These are phyloP conservation scores for Drosophila gunungcola DNA, from an alignment of 1,140 invertebrate species.

Conservation along the genomic window DNA sequence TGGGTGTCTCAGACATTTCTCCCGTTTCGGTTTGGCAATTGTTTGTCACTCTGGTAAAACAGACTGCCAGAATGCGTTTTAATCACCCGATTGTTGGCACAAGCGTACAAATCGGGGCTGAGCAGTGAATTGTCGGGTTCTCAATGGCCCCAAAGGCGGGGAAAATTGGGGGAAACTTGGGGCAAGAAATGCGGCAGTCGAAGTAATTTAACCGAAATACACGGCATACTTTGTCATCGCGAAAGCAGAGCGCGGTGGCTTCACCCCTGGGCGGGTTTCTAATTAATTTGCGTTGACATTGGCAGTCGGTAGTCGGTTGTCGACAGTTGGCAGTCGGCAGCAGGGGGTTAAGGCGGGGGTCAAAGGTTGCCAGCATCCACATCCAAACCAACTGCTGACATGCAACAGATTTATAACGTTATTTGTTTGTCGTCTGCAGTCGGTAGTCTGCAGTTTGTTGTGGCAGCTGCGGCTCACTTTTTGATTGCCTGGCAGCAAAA, in stretches of 20 bases:
- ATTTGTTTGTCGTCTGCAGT: slow-evolving; percentile 54
- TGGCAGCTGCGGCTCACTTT: slow-evolving; percentile 50
- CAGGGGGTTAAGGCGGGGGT: not conserved
- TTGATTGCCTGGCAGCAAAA: slow-evolving; percentile 39
- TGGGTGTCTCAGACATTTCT: not conserved
- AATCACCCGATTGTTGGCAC: slow-evolving; percentile 29
- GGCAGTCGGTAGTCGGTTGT: not conserved
- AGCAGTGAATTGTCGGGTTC: slow-evolving; percentile 1
- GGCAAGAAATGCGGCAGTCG: not conserved
- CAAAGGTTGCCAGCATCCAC: slow-evolving; percentile 1
- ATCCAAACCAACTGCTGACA: slow-evolving; percentile 41
- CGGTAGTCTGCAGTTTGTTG: slow-evolving; percentile 35
- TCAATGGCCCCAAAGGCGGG: not conserved
- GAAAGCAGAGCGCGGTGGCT: not conserved
- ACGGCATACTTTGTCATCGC: slow-evolving; percentile 19
- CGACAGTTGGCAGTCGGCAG: not conserved
- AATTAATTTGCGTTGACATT: slow-evolving; percentile 62
- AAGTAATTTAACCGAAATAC: slow-evolving; percentile 47
- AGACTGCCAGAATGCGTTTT: slow-evolving; percentile 24
- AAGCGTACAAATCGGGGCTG: slow-evolving; percentile 12
- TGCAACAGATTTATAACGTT: slow-evolving; percentile 68
- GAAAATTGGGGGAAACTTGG: slow-evolving; percentile 6
- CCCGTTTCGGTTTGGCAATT: slow-evolving; percentile 12
- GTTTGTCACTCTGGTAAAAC: slow-evolving; percentile 22
- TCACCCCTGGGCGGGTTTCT: slow-evolving; percentile 29